phyloP scores from a whole-genome alignment of 37 sponge, comb jelly and placozoan genomes.

The Chondrilla cf. caribensis region DNA sequence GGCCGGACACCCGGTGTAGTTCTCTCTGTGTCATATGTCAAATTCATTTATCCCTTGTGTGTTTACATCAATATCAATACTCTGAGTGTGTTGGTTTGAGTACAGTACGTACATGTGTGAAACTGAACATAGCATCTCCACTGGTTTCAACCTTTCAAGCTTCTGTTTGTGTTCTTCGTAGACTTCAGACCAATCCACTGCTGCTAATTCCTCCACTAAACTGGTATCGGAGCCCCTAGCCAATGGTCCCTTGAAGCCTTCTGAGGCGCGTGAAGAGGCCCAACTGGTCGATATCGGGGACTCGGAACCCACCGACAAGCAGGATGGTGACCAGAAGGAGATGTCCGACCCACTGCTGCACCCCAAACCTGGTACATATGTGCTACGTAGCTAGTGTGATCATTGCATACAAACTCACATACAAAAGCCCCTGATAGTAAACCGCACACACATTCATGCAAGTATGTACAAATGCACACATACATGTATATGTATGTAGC shows the following conservation, averaged over 20 bases:
- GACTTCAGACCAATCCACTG: not conserved
- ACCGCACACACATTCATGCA: not conserved
- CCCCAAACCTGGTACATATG: not conserved
- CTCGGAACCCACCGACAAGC: not conserved
- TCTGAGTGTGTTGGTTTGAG: too few species aligned
- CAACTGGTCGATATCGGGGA: constrained; percentile 8
- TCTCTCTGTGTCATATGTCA: too few species aligned
- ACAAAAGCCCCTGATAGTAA: too few species aligned
- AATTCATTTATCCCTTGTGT: too few species aligned
- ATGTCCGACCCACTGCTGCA: not conserved
- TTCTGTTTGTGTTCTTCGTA: not conserved
- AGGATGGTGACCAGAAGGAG: not conserved
- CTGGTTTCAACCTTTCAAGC: too few species aligned
- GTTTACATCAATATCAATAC: too few species aligned
- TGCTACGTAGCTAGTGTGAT: too few species aligned
- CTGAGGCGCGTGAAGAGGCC: constrained; percentile 7
- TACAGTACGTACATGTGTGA: too few species aligned
- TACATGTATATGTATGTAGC: not conserved
- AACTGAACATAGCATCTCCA: too few species aligned
- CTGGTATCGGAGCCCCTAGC: not conserved
- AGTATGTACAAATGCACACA: not conserved
- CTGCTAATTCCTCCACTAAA: too few species aligned
- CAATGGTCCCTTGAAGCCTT: constrained; percentile 16
- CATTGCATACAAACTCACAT: too few species aligned
- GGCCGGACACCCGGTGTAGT: too few species aligned